A percentile compares a stretch with the other conserved stretches of the same genome.
Conservation (phyloP, 2,797 vertebrate species). For the Lithobates pipiens region DNA sequence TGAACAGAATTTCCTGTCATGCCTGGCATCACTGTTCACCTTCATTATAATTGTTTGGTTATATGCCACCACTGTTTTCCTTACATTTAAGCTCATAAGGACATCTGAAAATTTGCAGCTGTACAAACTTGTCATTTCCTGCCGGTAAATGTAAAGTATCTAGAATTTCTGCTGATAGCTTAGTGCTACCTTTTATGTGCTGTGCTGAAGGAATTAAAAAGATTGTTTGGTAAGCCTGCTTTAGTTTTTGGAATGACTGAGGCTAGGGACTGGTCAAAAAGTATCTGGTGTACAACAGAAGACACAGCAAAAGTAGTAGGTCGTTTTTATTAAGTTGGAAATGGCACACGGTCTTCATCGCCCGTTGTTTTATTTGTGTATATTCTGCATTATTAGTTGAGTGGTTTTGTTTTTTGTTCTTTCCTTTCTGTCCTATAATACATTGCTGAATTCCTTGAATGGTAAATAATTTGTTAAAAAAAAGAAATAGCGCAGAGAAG, state of each 20-base stretch:
- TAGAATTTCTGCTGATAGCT: slow-evolving; percentile 3
- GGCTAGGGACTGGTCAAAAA: neutral
- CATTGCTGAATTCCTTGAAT: no score
- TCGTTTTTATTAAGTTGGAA: neutral
- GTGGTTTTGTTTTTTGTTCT: no score
- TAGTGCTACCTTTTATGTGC: slow-evolving; percentile 24
- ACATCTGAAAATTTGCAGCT: slow-evolving; percentile 50
- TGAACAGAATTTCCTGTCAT: slow-evolving; percentile 52
- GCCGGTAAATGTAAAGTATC: slow-evolving; percentile 31
- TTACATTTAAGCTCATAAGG: slow-evolving; percentile 36
- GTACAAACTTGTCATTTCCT: slow-evolving; percentile 56
- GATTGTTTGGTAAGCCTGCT: neutral
- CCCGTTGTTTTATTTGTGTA: no score
- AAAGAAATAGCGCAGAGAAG: no score
- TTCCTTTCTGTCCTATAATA: no score
- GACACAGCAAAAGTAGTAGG: neutral
- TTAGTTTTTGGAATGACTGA: neutral
- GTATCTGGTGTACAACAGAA: neutral
- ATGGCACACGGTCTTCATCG: neutral
- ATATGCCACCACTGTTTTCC: slow-evolving; percentile 18
- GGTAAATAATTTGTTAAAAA: no score
- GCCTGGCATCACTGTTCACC: slow-evolving; percentile 23
- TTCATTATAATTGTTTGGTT: neutral
- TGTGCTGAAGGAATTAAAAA: neutral
- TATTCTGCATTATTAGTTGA: no score